These are phyloP conservation scores for Galleria mellonella DNA, from an alignment of 1,140 invertebrate species.

Conservation along the genomic window DNA sequence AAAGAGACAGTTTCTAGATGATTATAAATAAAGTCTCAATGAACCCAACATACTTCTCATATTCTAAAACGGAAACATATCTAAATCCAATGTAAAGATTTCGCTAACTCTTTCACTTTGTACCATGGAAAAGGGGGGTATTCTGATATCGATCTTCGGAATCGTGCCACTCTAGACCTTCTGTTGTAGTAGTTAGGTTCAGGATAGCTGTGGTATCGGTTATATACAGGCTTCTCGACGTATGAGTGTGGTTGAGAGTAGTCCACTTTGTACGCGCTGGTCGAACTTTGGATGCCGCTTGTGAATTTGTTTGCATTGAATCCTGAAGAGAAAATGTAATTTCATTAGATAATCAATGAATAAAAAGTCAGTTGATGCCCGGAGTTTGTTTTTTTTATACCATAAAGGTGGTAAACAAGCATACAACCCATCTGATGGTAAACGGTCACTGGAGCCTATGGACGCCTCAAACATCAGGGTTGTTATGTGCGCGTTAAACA, in stretches of 20 bases:
- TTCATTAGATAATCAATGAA: too few species aligned
- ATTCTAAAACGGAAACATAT: not conserved
- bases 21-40: constrained; percentile 37
- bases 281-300: constrained; percentile 52
- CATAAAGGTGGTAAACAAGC: too few species aligned
- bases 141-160: constrained; percentile 52
- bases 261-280: constrained; percentile 68
- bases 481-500: too few species aligned
- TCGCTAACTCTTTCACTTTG: constrained; percentile 79
- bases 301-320: constrained; percentile 58
- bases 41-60: constrained; percentile 62
- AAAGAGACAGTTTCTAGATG: constrained; percentile 40
- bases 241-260: constrained; percentile 66
- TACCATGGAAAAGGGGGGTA: constrained; percentile 82
- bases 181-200: constrained; percentile 62
- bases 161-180: constrained; percentile 67
- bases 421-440: too few species aligned
- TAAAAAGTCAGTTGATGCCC: too few species aligned
- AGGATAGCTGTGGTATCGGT: constrained; percentile 54
- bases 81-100: constrained; percentile 75
- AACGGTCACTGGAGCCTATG: too few species aligned
- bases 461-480: too few species aligned
- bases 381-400: too few species aligned
- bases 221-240: constrained; percentile 55
- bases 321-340: constrained; percentile 25